phyloP scores from a whole-genome alignment of 2,113 vertebrate species.

The Hippocampus abdominalis region DNA sequence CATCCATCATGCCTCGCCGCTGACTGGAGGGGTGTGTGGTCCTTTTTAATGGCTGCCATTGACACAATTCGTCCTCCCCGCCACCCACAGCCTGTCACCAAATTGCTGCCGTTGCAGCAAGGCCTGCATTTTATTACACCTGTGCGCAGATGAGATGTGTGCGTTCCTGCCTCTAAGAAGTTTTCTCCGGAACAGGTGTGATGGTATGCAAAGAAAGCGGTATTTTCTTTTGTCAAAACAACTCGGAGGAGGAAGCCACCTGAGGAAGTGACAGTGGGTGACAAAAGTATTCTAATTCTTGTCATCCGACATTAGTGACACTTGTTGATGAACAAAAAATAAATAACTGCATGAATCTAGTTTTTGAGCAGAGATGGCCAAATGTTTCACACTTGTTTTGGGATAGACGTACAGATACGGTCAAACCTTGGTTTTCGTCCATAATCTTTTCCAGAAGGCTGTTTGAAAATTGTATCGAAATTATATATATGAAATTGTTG shows the following conservation, averaged over 20 bases:
- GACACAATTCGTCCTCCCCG: conserved; percentile 89
- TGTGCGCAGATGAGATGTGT: conserved; percentile 56
- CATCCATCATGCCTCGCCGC: conserved; percentile 88
- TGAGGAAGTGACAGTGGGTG: conserved; percentile 16
- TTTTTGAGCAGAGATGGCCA: background rate
- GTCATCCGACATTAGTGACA: background rate
- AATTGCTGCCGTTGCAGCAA: conserved; percentile 68
- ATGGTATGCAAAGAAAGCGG: conserved; percentile 26
- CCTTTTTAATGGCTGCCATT: conserved; percentile 90
- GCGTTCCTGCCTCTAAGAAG: conserved; percentile 49
- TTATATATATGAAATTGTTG: too few species aligned
- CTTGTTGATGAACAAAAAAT: background rate
- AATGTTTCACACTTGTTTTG: background rate
- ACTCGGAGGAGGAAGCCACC: conserved; percentile 5
- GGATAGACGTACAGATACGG: background rate
- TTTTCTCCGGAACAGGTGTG: conserved; percentile 39
- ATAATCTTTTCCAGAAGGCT: too few species aligned
- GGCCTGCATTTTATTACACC: conserved; percentile 64
- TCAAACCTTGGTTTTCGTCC: too few species aligned
- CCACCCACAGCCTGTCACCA: conserved; percentile 85
- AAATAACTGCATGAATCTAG: background rate
- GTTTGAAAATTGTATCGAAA: too few species aligned
- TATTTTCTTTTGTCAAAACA: conserved; percentile 33
- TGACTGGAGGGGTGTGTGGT: conserved; percentile 90
- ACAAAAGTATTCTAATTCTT: conserved; percentile 7